Percentiles rank a stretch among this genome's conserved stretches.
phyloP scores from a whole-genome alignment of 1,140 invertebrate species.

The Drosophila ercepeae region DNA sequence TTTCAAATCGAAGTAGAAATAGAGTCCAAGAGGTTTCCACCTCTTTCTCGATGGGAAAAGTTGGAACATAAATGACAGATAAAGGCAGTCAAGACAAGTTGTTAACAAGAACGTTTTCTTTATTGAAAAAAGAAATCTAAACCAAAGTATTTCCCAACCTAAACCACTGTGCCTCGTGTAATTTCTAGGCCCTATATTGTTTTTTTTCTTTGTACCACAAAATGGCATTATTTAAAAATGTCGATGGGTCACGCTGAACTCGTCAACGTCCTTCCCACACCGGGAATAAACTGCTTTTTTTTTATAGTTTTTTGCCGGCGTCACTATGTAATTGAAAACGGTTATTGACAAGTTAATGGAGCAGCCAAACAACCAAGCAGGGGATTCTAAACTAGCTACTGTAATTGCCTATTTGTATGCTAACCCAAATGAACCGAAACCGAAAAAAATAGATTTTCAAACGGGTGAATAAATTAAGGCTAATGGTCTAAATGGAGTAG shows the following conservation, averaged over 20 bases:
- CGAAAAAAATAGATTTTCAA: conserved; percentile 19
- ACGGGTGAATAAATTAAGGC: conserved; percentile 30
- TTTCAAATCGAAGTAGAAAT: neutral
- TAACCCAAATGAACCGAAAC: conserved; percentile 43
- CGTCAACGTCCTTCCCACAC: conserved; percentile 50
- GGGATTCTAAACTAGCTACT: conserved; percentile 34
- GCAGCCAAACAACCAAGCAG: conserved; percentile 29
- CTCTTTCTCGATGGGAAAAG: conserved; percentile 26
- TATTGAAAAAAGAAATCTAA: no score
- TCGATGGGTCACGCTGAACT: conserved; percentile 74
- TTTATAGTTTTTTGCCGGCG: conserved; percentile 9
- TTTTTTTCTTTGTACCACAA: conserved; percentile 51
- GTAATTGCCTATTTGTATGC: conserved; percentile 79
- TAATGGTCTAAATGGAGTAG: neutral
- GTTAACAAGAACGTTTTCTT: conserved; percentile 15
- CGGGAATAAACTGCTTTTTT: conserved; percentile 13
- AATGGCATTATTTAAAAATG: conserved; percentile 77
- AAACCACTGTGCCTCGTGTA: conserved; percentile 34
- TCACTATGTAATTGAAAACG: conserved; percentile 74
- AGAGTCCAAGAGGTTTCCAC: neutral
- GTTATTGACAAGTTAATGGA: conserved; percentile 81
- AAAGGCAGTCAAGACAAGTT: conserved; percentile 12
- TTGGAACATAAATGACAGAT: conserved; percentile 43
- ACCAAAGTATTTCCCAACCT: neutral
- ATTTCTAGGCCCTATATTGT: conserved; percentile 30